Evolutionary conservation across 2,797 vertebrate genomes (phyloP).

Genomic region (Bovichtus diacanthus): DNA sequence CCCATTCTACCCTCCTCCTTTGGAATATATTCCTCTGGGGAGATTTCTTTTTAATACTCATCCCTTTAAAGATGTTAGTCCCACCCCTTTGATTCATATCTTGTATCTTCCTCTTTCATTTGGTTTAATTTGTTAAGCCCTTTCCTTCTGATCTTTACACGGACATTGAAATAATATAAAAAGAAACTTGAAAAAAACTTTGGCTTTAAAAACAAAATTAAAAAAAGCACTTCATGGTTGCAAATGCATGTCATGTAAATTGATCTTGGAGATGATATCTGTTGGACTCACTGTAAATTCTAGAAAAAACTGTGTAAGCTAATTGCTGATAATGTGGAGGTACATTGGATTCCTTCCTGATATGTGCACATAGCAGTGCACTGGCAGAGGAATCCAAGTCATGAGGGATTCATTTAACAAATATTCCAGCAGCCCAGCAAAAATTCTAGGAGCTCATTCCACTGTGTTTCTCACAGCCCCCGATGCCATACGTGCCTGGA

Average conservation of each 20-base stretch:
- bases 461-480: constrained; percentile 66
- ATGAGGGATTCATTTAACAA: constrained; percentile 78
- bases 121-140: neutral
- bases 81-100: constrained; percentile 34
- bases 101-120: constrained; percentile 9
- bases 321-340: constrained; percentile 41
- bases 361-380: constrained; percentile 41
- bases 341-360: constrained; percentile 45
- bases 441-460: constrained; percentile 74
- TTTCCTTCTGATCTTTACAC: constrained; percentile 8
- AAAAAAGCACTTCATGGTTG: constrained; percentile 8
- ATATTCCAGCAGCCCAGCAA: constrained; percentile 75
- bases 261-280: constrained; percentile 9
- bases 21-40: constrained; percentile 35
- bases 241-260: constrained; percentile 16
- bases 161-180: neutral
- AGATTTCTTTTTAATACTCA: constrained; percentile 34
- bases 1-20: constrained; percentile 5
- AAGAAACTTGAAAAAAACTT: neutral
- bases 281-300: constrained; percentile 13
- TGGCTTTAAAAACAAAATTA: neutral
- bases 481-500: constrained; percentile 66
- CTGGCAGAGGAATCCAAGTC: constrained; percentile 65
- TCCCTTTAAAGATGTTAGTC: constrained; percentile 37
- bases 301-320: constrained; percentile 4